Conservation (phyloP, 2,797 vertebrate species). For the Liparis tanakae region DNA sequence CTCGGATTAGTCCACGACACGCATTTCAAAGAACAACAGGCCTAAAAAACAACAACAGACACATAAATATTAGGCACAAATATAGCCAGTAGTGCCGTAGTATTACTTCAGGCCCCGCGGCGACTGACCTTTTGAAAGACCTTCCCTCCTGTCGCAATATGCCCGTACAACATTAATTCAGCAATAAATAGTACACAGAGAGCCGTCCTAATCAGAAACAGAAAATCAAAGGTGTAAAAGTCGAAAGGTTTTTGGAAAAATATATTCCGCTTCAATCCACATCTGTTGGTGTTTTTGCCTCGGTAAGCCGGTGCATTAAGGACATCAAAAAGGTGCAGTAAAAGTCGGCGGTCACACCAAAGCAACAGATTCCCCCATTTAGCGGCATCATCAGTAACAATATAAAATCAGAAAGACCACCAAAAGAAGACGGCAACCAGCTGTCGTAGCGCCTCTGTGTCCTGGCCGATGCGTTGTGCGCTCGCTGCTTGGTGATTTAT, state of each 20-base stretch:
- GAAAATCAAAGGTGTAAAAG: neutral
- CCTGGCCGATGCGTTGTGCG: neutral
- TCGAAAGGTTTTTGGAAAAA: neutral
- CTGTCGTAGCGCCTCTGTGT: slow-evolving; percentile 8
- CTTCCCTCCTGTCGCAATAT: neutral
- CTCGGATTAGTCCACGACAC: neutral
- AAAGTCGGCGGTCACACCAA: neutral
- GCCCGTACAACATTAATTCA: neutral
- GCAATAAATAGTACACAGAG: neutral
- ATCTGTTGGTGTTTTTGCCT: neutral
- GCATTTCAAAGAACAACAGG: neutral
- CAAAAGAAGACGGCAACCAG: neutral
- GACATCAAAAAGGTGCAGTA: neutral
- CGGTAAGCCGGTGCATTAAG: neutral
- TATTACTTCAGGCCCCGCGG: neutral
- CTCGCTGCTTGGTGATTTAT: slow-evolving; percentile 1
- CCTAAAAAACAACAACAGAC: neutral
- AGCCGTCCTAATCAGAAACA: neutral
- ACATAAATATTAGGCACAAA: neutral
- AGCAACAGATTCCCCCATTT: neutral
- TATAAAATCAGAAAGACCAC: neutral
- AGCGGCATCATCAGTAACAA: neutral
- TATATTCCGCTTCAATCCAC: neutral
- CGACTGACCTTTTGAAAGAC: neutral
- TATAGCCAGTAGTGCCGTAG: neutral